Conservation (phyloP, 1,140 invertebrate species). For the Chionoecetes opilio region DNA sequence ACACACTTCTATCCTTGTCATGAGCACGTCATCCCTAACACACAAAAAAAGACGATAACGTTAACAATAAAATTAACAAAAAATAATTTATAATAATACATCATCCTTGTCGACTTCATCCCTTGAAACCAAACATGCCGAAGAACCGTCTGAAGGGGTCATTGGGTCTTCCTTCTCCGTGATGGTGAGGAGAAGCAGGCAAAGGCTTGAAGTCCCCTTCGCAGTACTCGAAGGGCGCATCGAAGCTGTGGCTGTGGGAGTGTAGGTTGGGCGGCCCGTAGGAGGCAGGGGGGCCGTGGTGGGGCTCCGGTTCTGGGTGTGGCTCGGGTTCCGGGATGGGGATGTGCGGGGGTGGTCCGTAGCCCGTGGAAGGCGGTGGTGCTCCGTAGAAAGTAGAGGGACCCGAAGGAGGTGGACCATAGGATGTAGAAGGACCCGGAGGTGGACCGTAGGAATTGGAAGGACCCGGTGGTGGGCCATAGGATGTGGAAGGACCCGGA, state of each 20-base stretch:
- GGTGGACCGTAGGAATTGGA: background rate
- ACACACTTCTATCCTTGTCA: background rate
- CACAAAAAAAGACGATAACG: background rate
- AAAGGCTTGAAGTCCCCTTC: conserved; percentile 63
- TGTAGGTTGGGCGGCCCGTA: background rate
- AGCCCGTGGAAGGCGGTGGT: background rate
- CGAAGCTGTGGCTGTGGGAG: conserved; percentile 33
- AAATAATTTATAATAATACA: conserved; percentile 35
- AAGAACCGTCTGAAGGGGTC: conserved; percentile 60
- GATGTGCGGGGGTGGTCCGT: conserved; percentile 50
- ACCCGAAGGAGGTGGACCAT: conserved; percentile 48
- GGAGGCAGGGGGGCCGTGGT: background rate
- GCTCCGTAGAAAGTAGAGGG: conserved; percentile 48
- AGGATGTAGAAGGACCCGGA: background rate
- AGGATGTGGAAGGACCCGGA: conserved; percentile 28
- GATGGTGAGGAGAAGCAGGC: background rate
- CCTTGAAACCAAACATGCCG: conserved; percentile 47
- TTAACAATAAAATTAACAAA: conserved; percentile 24
- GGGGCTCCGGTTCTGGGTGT: conserved; percentile 1
- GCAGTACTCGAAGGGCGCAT: conserved; percentile 67
- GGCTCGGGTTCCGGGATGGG: background rate
- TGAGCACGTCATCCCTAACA: background rate
- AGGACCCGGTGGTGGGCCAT: conserved; percentile 47
- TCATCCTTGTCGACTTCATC: background rate
- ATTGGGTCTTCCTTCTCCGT: background rate